These are phyloP conservation scores for Limnodromus scolopaceus DNA, from an alignment of 2,797 vertebrate species.

Conservation along the genomic window DNA sequence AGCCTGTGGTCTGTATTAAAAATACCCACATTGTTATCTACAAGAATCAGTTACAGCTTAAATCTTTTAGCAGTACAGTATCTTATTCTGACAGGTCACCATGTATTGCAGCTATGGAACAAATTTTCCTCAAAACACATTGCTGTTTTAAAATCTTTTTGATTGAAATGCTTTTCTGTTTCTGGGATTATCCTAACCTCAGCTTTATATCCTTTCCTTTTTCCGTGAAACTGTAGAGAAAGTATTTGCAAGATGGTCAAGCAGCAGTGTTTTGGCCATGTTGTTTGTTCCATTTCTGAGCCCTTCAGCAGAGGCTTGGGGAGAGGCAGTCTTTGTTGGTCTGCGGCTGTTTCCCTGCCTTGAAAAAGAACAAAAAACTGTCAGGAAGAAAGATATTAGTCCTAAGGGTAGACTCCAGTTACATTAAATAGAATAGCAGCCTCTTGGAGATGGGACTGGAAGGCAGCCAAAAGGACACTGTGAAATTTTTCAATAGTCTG, in stretches of 20 bases:
- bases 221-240: neutral
- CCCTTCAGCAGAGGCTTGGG: rapidly evolving
- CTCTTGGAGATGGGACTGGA: constrained; percentile 55
- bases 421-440: constrained; percentile 58
- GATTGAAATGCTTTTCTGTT: neutral
- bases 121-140: neutral
- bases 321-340: neutral
- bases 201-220: neutral
- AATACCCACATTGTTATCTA: neutral
- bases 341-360: neutral
- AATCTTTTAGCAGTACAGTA: neutral
- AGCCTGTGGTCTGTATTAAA: neutral
- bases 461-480: constrained; percentile 68
- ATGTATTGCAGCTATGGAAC: neutral
- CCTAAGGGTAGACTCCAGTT: constrained; percentile 58
- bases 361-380: constrained; percentile 54
- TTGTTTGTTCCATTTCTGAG: neutral
- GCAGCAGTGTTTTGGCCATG: neutral
- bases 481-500: constrained; percentile 65
- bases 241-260: rapidly evolving
- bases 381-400: constrained; percentile 49
- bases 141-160: neutral
- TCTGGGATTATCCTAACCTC: neutral
- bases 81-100: neutral
- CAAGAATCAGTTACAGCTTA: neutral